Percentiles rank a stretch among this genome's conserved stretches.
These are phyloP conservation scores for Ryuthela nishihirai DNA, from an alignment of 2,888 invertebrate genomes.

Conservation along the genomic window DNA sequence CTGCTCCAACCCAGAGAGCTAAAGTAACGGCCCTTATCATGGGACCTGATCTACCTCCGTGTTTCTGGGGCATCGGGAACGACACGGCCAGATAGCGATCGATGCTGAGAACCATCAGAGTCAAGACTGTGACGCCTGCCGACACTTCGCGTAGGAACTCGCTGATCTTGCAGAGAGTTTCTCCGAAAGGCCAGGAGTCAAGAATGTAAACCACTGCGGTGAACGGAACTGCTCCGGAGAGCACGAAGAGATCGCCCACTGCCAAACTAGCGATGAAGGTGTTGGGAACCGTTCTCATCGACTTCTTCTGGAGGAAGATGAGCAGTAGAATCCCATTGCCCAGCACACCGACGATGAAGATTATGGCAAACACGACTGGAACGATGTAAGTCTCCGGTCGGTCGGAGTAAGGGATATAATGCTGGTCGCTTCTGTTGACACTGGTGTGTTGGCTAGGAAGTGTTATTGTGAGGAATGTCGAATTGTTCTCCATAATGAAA, in stretches of 20 bases:
- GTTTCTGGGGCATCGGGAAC: constrained; percentile 61
- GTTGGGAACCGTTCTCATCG: constrained; percentile 80
- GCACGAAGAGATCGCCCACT: constrained; percentile 72
- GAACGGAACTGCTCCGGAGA: constrained; percentile 55
- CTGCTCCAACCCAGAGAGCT: constrained; percentile 39
- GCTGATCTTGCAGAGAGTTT: constrained; percentile 65
- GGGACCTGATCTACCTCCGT: constrained; percentile 63
- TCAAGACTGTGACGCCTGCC: constrained; percentile 88
- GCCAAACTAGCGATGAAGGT: constrained; percentile 75
- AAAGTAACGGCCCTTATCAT: constrained; percentile 66
- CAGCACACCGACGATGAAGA: constrained; percentile 73
- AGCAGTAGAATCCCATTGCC: constrained; percentile 78
- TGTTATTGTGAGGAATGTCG: too few relatives aligned
- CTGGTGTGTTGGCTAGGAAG: too few relatives aligned
- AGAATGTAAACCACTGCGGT: constrained; percentile 77
- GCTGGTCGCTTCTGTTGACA: too few relatives aligned
- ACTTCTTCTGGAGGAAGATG: constrained; percentile 70
- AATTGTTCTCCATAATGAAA: too few relatives aligned
- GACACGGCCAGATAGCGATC: constrained; percentile 89
- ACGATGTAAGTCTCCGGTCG: constrained; percentile 72
- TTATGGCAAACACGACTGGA: constrained; percentile 70
- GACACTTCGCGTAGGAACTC: constrained; percentile 84
- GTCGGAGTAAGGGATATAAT: constrained; percentile 66
- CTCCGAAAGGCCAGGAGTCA: constrained; percentile 85
- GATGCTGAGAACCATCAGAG: constrained; percentile 82